phyloP scores from a whole-genome alignment of 2,888 invertebrate genomes.

The Hypomecis atomaria region DNA sequence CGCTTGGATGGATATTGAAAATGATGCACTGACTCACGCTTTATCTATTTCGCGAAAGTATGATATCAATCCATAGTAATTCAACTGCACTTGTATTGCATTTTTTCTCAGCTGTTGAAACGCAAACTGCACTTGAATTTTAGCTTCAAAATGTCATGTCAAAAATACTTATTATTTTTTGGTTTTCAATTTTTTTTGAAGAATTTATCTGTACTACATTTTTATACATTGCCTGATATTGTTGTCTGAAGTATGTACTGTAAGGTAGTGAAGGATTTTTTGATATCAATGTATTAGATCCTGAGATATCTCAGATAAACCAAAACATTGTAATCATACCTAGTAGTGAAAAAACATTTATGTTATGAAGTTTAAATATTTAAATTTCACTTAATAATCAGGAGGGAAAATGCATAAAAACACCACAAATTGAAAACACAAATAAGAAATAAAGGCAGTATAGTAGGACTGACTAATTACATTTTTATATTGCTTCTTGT shows the following conservation, averaged over 20 bases:
- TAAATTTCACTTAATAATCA: too few species aligned
- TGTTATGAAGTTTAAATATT: too few species aligned
- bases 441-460: too few species aligned
- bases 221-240: not conserved
- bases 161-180: not conserved
- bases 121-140: not conserved
- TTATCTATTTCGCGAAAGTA: conserved; percentile 52
- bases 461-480: too few species aligned
- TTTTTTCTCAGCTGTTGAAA: not conserved
- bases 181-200: conserved; percentile 3
- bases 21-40: conserved; percentile 51
- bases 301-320: not conserved
- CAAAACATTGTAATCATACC: too few species aligned
- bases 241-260: not conserved
- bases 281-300: not conserved
- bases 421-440: too few species aligned
- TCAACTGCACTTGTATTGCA: not conserved
- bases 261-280: conserved; percentile 16
- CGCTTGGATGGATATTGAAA: conserved; percentile 49
- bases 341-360: too few species aligned
- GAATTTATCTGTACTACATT: not conserved
- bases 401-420: too few species aligned
- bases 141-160: not conserved
- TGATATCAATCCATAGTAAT: conserved; percentile 3
- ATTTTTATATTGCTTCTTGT: too few species aligned